These are phyloP conservation scores for Meandrina meandrites DNA, from an alignment of 92 coral and sea anemone genomes.

Conservation along the genomic window DNA sequence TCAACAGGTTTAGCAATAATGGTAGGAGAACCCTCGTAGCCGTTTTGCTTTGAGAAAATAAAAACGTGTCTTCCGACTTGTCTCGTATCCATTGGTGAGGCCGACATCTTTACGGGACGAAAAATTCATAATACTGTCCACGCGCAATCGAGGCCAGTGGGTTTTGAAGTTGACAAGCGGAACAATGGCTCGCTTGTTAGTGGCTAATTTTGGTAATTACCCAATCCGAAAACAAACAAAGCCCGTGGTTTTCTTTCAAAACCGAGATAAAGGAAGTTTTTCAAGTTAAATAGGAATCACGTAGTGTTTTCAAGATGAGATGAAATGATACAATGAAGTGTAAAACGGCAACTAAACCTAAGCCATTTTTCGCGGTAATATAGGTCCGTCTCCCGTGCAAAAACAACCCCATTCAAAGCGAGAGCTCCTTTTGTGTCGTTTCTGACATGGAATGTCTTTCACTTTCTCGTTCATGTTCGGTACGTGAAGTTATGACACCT, in stretches of 20 bases:
- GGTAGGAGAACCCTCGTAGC: slow-evolving; percentile 37
- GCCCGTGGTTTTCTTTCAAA: slow-evolving; percentile 34
- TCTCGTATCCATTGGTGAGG: slow-evolving; percentile 47
- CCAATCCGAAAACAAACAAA: slow-evolving; percentile 32
- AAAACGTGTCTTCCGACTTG: slow-evolving; percentile 78
- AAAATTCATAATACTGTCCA: slow-evolving; percentile 42
- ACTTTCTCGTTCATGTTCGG: background rate
- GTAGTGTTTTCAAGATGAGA: background rate
- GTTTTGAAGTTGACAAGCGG: slow-evolving; percentile 30
- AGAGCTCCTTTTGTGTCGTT: background rate
- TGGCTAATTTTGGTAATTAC: slow-evolving; percentile 47
- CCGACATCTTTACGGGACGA: slow-evolving; percentile 42
- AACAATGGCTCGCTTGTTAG: slow-evolving; percentile 39
- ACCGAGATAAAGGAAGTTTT: slow-evolving; percentile 29
- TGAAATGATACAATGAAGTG: background rate
- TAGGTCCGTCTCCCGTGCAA: slow-evolving; percentile 32
- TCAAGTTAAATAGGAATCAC: slow-evolving; percentile 20
- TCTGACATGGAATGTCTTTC: background rate
- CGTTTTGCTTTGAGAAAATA: slow-evolving; percentile 62
- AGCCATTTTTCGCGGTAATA: background rate
- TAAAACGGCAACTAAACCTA: background rate
- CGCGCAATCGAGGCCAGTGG: slow-evolving; percentile 50
- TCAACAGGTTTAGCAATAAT: slow-evolving; percentile 55
- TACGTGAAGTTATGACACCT: slow-evolving; percentile 44
- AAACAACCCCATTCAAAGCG: background rate